Conservation (phyloP, 2,888 invertebrate genomes). For the Lomographa bimaculata region DNA sequence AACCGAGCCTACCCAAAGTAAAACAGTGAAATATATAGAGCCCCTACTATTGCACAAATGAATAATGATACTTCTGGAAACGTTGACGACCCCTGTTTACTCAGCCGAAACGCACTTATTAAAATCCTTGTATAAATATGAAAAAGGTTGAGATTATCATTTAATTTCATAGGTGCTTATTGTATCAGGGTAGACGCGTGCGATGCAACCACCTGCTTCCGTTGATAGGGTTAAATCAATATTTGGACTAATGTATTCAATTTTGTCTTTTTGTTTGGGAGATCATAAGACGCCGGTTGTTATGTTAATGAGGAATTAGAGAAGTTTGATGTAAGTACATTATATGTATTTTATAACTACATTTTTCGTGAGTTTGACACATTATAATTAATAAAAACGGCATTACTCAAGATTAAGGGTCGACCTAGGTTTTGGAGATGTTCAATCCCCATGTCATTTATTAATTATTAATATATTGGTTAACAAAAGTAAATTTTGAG, state of each 20-base stretch:
- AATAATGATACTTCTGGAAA: no score
- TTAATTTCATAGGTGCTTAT: constrained; percentile 82
- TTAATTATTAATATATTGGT: no score
- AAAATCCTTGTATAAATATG: constrained; percentile 73
- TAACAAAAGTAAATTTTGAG: no score
- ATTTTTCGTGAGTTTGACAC: no score
- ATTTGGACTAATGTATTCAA: constrained; percentile 78
- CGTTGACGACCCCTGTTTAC: constrained; percentile 49
- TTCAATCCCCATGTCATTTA: no score
- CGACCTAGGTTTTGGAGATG: no score
- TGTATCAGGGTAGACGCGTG: constrained; percentile 71
- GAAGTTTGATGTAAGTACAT: constrained; percentile 26
- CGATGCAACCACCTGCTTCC: constrained; percentile 80
- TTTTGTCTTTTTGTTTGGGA: constrained; percentile 58
- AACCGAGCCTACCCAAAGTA: no score
- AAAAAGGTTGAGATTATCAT: constrained; percentile 80
- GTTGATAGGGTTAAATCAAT: constrained; percentile 82
- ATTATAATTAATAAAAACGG: no score
- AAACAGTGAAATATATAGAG: no score
- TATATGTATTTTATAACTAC: no score
- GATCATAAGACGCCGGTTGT: constrained; percentile 19
- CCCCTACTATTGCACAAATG: no score
- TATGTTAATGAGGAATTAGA: constrained; percentile 24
- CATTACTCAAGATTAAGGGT: no score
- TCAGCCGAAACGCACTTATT: constrained; percentile 68